Percentiles rank a stretch among this genome's conserved stretches.
Evolutionary conservation across 2,113 vertebrate species (phyloP).

Genomic region (Chaetura pelagica): DNA sequence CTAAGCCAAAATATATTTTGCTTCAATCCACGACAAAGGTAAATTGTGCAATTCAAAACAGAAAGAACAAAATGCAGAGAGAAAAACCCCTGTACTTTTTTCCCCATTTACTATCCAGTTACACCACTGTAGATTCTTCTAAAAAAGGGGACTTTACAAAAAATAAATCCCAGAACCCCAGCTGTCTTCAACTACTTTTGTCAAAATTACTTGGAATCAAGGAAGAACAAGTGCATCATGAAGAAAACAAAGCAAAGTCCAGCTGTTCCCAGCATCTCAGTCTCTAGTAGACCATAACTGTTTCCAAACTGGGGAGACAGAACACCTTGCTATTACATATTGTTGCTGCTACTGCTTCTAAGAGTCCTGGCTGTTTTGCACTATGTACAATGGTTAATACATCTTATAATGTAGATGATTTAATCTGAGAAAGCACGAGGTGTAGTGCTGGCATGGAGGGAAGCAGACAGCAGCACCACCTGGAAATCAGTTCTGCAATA

Average conservation of each 20-base stretch:
- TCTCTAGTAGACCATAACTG: not conserved
- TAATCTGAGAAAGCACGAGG: not conserved
- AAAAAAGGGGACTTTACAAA: not conserved
- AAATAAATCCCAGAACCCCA: not conserved
- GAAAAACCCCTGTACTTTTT: not conserved
- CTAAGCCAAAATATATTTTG: not conserved
- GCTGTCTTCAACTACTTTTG: not conserved
- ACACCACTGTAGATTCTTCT: not conserved
- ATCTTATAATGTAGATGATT: accelerated
- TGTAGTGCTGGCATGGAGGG: accelerated
- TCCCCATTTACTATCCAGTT: not conserved
- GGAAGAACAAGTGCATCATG: not conserved
- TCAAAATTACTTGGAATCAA: not conserved
- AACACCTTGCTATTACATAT: not conserved
- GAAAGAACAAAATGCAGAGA: not conserved
- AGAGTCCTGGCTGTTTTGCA: accelerated
- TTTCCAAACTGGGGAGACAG: not conserved
- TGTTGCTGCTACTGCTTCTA: not conserved
- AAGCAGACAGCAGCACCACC: not conserved
- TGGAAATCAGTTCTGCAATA: too few species aligned
- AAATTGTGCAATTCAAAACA: not conserved
- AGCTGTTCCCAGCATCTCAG: not conserved
- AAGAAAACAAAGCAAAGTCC: not conserved
- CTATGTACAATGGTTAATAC: accelerated
- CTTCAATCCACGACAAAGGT: not conserved